These are phyloP conservation scores for Psilanteris sp. DNA, from an alignment of 1,140 invertebrate genomes.

Conservation along the genomic window DNA sequence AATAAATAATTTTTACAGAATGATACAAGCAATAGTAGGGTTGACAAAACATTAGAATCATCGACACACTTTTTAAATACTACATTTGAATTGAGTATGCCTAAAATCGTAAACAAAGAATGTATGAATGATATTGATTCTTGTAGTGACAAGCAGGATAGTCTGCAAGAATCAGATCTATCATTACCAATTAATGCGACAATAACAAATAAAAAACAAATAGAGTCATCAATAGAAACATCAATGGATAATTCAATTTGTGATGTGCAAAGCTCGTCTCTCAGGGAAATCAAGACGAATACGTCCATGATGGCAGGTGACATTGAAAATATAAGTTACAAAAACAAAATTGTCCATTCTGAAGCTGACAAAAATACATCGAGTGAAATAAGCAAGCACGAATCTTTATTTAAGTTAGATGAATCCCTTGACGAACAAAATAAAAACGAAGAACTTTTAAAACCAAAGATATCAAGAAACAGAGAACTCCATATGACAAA, in stretches of 20 bases:
- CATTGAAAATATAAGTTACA: conserved; percentile 51
- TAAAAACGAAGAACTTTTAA: conserved; percentile 70
- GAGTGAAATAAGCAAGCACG: conserved; percentile 66
- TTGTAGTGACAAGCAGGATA: conserved; percentile 67
- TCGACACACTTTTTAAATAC: conserved; percentile 71
- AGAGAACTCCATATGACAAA: conserved; percentile 72
- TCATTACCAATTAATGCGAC: conserved; percentile 75
- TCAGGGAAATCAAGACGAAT: conserved; percentile 64
- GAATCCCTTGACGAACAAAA: conserved; percentile 66
- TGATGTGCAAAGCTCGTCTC: conserved; percentile 64
- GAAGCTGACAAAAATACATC: conserved; percentile 62
- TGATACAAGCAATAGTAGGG: conserved; percentile 66
- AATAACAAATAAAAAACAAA: conserved; percentile 74
- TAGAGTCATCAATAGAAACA: conserved; percentile 41
- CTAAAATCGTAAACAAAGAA: conserved; percentile 72
- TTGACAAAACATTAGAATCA: conserved; percentile 66
- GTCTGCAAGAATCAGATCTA: conserved; percentile 63
- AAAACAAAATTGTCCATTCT: conserved; percentile 47
- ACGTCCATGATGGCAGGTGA: conserved; percentile 14
- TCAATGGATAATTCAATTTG: conserved; percentile 60
- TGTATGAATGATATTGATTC: conserved; percentile 69
- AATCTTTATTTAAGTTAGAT: conserved; percentile 73
- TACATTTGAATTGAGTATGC: conserved; percentile 74
- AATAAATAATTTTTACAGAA: conserved; percentile 60
- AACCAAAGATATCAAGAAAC: conserved; percentile 66